phyloP scores from a whole-genome alignment of 2,797 vertebrate species.

The Gymnothorax javanicus region DNA sequence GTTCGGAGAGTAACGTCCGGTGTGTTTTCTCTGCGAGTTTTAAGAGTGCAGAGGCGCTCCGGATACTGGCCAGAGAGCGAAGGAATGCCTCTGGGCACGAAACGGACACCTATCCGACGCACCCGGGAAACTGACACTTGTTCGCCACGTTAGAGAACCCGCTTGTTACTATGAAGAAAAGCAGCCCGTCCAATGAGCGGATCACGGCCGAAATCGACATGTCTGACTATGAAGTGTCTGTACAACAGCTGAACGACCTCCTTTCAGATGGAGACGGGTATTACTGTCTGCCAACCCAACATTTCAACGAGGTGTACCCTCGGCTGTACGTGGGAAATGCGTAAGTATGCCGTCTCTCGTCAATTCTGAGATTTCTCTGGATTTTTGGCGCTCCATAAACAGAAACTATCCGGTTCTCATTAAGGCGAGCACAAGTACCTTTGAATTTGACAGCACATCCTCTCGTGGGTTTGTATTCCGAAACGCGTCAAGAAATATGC shows the following conservation, averaged over 20 bases:
- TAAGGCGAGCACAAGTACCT: neutral
- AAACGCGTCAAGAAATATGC: neutral
- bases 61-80: constrained; percentile 50
- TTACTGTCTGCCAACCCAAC: constrained; percentile 92
- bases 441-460: neutral
- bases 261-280: constrained; percentile 86
- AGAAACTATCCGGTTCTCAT: neutral
- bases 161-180: constrained; percentile 74
- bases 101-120: constrained; percentile 34
- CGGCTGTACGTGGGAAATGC: constrained; percentile 93
- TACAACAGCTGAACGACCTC: constrained; percentile 91
- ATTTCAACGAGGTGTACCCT: constrained; percentile 93
- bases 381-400: neutral
- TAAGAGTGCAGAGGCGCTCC: constrained; percentile 45
- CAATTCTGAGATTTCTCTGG: neutral
- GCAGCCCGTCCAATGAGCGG: constrained; percentile 68
- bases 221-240: constrained; percentile 74
- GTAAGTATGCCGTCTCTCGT: constrained; percentile 74
- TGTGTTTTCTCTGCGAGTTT: constrained; percentile 61
- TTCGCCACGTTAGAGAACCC: constrained; percentile 36
- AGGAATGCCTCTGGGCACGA: constrained; percentile 54
- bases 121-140: constrained; percentile 47
- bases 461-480: neutral
- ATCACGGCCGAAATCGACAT: constrained; percentile 56
- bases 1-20: constrained; percentile 54